Evolutionary conservation across 1,140 invertebrate genomes (phyloP), one percentile per base, ranked within the genome.

Genomic region (Caenorhabditis latens): DNA sequence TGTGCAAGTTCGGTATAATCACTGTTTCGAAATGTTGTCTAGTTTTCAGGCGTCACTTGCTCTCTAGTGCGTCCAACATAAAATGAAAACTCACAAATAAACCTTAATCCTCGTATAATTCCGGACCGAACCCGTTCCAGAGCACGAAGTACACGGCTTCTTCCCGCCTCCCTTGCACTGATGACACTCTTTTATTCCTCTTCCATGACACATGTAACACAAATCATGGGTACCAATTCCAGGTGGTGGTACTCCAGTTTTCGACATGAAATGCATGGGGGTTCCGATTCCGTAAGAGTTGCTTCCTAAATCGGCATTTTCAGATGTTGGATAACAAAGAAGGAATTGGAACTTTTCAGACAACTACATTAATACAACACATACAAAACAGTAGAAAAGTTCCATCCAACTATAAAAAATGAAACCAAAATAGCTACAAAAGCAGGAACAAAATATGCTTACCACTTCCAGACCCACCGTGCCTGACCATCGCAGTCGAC

Each of bases 111-210:
- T 92, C 9, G 91, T 92, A 85, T 87, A 92, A 40, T 87, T 85
- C 24, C 91, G 87, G 16, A 91, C 90, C 48, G 86, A 91, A 65
- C 92, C 91, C 42, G 89, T 87, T 42, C 91, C 91, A 82, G 90
- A 90, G 75, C 91, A 92, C 13, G 91, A 89, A 4, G 83, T 75
- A 83, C 91, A 92, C 43, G 87, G 63, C 86, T 92, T 92, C 85
- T 92, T 92, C 32, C 91, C 92, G 53, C 91, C 89, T 4, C 91
- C 91, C 87, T 92, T 92, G 79, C 91, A 92, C n/a, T 92, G 91
- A 63, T 90, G 87, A 53, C 91, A 92, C 50, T 92, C 91, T 21
- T 89, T 87, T 16, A 92, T 90, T n/a, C 92, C 91, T 16, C 90
- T 43, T 24, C 90, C 90, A 43, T 93, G 91, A 71, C 91, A 92